Base-by-base conservation (phyloP, 2,113 vertebrate species). In the Galbula dea region DNA sequence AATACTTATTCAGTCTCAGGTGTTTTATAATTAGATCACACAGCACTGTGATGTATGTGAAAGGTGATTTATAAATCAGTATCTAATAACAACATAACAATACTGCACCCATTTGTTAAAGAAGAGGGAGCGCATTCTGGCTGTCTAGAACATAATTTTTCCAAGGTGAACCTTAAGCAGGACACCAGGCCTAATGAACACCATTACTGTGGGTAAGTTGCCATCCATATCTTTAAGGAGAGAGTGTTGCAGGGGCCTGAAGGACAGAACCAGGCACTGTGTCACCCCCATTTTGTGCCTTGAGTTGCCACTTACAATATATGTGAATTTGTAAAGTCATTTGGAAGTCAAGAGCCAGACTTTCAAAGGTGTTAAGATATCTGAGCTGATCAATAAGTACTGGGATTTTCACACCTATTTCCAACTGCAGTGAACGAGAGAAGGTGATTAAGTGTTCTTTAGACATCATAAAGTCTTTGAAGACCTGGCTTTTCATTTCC, bases 21-120 rank as follows among this genome's bases (percentile, higher is more conserved):
- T 82, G 30, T 80, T 88, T 89, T 39, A 39, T 86, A 95, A 84
- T 95, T 95, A 94, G 74, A 93, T 90, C 59, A 58, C 34, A 77
- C 59, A 83, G 30, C 36, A 49, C 51, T 41, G 34, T 95, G 93
- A 92, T 92, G 30, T 67, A 94, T 79, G 66, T 90, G 88, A 73
- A 90, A 88, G 24, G 37, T 36, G 23, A 41, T 87, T 87, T 91
- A 90, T 94, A 96, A 94, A 94, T 94, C 85, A 93, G 72, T 69
- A 19, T 76, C 37, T 73, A 93, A 94, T 86, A 83, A 86, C 27
- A 91, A 67, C 67, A 82, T 86, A 84, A 90, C 36, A 81, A 83
- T 55, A 62, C 39, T 48, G 62, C 74, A 91, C 54, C 85, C 49
- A 90, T 94, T 88, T 91, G 62, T 91, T 91, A 83, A 92, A 89